phyloP scores from a whole-genome alignment of 2,113 vertebrate species.

The Apodemus speciosus region DNA sequence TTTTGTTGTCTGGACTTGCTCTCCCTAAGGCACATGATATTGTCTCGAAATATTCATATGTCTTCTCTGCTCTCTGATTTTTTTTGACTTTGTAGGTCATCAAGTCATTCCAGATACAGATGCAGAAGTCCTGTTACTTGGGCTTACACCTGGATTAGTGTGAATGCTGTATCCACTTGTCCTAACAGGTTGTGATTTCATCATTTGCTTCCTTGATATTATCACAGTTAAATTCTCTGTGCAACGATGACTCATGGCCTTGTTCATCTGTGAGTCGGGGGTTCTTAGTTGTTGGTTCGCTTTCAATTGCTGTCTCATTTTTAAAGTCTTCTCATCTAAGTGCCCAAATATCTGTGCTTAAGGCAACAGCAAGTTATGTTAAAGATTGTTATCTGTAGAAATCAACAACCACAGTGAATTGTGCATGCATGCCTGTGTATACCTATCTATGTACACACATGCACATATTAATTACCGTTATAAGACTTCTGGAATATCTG shows the following conservation, averaged over 20 bases:
- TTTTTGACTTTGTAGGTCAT: slow-evolving; percentile 8
- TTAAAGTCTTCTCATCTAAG: slow-evolving; percentile 9
- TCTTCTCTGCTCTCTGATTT: neutral
- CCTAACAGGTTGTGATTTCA: slow-evolving; percentile 43
- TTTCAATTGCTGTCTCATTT: slow-evolving; percentile 43
- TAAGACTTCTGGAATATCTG: neutral
- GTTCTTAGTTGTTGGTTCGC: slow-evolving; percentile 44
- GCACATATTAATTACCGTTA: neutral
- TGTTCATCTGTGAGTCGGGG: slow-evolving; percentile 27
- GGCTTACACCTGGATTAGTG: slow-evolving; percentile 25
- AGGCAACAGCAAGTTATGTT: neutral
- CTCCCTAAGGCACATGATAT: neutral
- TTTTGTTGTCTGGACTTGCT: neutral
- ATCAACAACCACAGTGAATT: neutral
- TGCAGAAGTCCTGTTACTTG: neutral
- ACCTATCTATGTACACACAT: neutral
- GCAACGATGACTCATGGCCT: slow-evolving; percentile 53
- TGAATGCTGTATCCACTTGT: slow-evolving; percentile 26
- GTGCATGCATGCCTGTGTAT: neutral
- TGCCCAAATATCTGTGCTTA: slow-evolving; percentile 7
- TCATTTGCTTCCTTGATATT: slow-evolving; percentile 49
- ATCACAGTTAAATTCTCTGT: slow-evolving; percentile 53
- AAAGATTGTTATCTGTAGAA: slow-evolving; percentile 38
- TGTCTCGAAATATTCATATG: neutral
- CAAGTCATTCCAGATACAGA: neutral